Evolutionary conservation across 2,888 invertebrate species (phyloP), one percentile per base, ranked within the genome.

Genomic region (Omphaloscelis lunosa): DNA sequence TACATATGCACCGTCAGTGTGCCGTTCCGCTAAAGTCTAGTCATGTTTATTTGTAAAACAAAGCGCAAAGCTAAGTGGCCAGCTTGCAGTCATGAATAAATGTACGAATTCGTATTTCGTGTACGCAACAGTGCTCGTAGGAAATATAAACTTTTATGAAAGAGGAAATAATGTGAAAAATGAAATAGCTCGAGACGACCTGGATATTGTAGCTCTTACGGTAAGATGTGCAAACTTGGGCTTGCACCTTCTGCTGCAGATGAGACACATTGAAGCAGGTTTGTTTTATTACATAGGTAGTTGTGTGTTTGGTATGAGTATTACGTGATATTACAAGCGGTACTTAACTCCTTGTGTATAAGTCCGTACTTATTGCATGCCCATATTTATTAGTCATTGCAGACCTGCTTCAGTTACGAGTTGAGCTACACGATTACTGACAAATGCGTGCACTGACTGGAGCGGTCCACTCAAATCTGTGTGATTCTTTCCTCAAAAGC

Each of bases 31-130:
- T 89, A 81, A 90, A 91, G 86, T 88, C 88, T 73, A 84, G 87
- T 87, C 89, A 90, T 89, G 84, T 87, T 85, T 89, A 89, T 91
- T 90, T 89, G 88, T 89, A 86, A 91, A 92, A 91, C 91, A 92
- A 92, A 91, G 88, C 88, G 84, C 69, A 69, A 75, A 86, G 63
- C 79, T 89, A 86, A 91, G 89, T 90, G 88, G 89, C 90, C 87
- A 89, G 89, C 88, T 91, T 89, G 89, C 89, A 89, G 88, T 89
- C 89, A 91, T 92, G 91, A 92, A 93, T 91, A 92, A 91, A 92
- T 92, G 90, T 89, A 90, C 90, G 89, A 90, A 91, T 90, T 90
- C 89, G 89, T 87, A 89, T 92, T 92, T 90, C 88, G 90, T 85
- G 89, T 87, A 90, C 91, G 89, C 90, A 88, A 88, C 87, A 87